Conservation (phyloP, 2,888 invertebrate species). For the Synanthedon andrenaeformis region DNA sequence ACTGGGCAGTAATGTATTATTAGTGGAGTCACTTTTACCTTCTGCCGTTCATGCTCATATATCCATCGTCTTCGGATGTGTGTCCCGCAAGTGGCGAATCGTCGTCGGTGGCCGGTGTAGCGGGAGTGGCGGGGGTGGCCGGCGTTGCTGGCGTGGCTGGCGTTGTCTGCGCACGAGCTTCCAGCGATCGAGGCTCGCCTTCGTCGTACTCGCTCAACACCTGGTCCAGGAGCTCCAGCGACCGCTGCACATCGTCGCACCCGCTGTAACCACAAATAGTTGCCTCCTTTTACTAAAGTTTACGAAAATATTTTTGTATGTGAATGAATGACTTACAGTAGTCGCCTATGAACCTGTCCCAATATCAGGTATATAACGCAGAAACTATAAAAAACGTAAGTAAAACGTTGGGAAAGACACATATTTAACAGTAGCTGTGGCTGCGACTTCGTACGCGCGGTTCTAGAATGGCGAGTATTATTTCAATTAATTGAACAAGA, state of each 20-base stretch:
- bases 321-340: background rate
- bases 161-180: conserved; percentile 51
- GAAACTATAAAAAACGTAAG: too few species aligned
- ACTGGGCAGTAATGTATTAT: too few species aligned
- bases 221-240: conserved; percentile 88
- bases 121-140: conserved; percentile 64
- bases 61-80: conserved; percentile 91
- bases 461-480: too few species aligned
- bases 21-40: conserved; percentile 42
- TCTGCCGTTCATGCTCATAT: conserved; percentile 92
- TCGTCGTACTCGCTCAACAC: conserved; percentile 93
- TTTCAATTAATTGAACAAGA: too few species aligned
- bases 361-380: too few species aligned
- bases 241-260: conserved; percentile 89
- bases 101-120: conserved; percentile 73
- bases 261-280: conserved; percentile 69
- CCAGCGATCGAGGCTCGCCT: conserved; percentile 66
- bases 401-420: too few species aligned
- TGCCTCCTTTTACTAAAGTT: background rate
- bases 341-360: too few species aligned
- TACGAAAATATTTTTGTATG: too few species aligned
- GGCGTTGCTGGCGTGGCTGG: conserved; percentile 38
- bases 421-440: too few species aligned
- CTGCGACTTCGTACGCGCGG: too few species aligned
- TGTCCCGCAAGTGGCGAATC: conserved; percentile 84